Evolutionary conservation across 2,888 invertebrate species (phyloP).

Genomic region (Eupithecia tripunctaria): DNA sequence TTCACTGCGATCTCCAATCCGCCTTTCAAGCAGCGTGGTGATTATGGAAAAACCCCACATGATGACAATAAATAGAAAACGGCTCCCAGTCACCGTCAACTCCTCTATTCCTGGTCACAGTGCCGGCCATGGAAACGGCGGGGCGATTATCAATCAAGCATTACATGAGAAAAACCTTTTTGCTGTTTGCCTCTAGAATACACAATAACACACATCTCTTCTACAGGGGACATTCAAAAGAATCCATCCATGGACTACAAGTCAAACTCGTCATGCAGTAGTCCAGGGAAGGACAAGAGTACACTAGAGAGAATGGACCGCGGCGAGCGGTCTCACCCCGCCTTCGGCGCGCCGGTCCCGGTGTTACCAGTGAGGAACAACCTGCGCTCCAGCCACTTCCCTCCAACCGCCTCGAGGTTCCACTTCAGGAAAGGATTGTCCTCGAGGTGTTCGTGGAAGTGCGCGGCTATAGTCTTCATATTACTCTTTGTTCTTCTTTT

Average conservation of each 20-base stretch:
- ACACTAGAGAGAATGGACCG: constrained; percentile 81
- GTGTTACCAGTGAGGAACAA: constrained; percentile 91
- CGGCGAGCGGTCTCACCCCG: constrained; percentile 86
- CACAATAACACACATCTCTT: constrained; percentile 50
- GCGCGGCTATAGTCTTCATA: constrained; percentile 94
- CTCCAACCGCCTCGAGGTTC: constrained; percentile 89
- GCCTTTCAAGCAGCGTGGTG: not conserved
- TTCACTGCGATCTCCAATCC: not conserved
- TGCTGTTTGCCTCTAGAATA: not conserved
- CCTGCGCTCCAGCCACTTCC: constrained; percentile 89
- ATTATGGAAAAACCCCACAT: not conserved
- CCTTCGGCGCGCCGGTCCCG: constrained; percentile 88
- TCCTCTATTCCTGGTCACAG: not conserved
- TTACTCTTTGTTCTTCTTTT: constrained; percentile 92
- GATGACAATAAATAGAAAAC: too few species aligned
- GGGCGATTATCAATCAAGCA: not conserved
- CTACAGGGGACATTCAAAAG: constrained; percentile 92
- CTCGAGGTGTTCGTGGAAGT: constrained; percentile 95
- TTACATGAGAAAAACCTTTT: not conserved
- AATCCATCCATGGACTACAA: constrained; percentile 95
- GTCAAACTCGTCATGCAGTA: constrained; percentile 94
- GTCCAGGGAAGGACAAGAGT: constrained; percentile 88
- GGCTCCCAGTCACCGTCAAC: not conserved
- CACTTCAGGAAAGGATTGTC: constrained; percentile 94
- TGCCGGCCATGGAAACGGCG: not conserved